Base-by-base conservation (phyloP, 2,888 invertebrate species). In the Andrena flavipes region DNA sequence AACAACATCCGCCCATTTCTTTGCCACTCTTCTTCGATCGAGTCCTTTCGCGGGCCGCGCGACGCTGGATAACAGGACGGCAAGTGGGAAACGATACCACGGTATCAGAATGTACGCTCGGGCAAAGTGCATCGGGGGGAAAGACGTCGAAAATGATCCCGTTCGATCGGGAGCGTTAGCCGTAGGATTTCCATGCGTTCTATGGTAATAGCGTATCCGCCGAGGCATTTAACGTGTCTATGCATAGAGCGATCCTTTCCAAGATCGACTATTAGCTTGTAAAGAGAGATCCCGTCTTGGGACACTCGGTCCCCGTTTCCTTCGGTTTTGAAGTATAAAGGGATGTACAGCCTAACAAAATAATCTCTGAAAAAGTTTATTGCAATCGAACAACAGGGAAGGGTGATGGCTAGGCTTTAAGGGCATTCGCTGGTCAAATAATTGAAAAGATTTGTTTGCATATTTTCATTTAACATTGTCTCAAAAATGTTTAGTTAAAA, bases 141-240 rank as follows among this genome's bases (percentile, higher is more conserved):
- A 51, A 60, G 60, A 29, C 33, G 30, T 13, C 29, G 49, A 51
- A 29, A 65, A 77, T 33, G 65, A 60, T 63, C 71, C 4, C 65
- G 65, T 30, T 51, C n/a, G 49, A 29, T 16, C 23, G 54, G 10
- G 29, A n/a, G 48, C 62, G 16, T 4, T 60, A n/a, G 54, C 56
- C 6, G 33, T 5, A n/a, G 67, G 29, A 62, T 62, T 60, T 62
- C 42, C 51, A 42, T 33, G 29, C 13, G 60, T n/a, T 62, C 51
- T 2, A 8, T 10, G 75, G 74, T 70, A 80, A 76, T 48, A 48
- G 65, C 42, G 49, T 70, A 69, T 60, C 62, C 56, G 30, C 42
- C 23, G 65, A 6, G 2, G 65, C 65, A 54, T 71, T 80, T 71
- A 71, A 65, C 70, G 49, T 48, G 29, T 26, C 60, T 70, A 65